Evolutionary conservation across 2,113 vertebrate genomes (phyloP).

Genomic region (Macrotis lagotis): DNA sequence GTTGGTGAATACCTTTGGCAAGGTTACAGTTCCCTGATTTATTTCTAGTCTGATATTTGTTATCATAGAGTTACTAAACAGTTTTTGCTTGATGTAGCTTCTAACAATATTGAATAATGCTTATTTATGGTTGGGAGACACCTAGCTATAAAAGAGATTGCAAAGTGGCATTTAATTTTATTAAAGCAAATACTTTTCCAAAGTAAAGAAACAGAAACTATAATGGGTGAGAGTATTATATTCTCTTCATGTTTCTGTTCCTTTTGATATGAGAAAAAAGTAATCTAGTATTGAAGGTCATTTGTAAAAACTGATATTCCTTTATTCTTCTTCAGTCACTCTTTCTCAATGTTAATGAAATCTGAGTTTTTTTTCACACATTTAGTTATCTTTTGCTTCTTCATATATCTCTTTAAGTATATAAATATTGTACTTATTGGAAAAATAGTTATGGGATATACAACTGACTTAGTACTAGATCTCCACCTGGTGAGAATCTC

Average conservation of each 20-base stretch:
- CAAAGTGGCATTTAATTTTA: neutral
- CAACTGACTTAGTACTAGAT: neutral
- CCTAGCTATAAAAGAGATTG: neutral
- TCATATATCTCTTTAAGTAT: neutral
- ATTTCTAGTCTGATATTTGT: neutral
- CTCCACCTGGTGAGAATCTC: neutral
- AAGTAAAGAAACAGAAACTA: neutral
- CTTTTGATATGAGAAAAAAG: neutral
- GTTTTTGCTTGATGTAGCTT: neutral
- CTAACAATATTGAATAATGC: neutral
- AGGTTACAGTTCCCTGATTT: neutral
- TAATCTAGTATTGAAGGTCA: neutral
- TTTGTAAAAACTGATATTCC: neutral
- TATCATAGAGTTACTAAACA: neutral
- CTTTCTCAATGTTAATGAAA: neutral
- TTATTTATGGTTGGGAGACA: neutral
- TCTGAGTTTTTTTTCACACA: neutral
- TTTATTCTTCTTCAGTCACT: no score
- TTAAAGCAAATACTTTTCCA: neutral
- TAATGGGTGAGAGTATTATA: neutral
- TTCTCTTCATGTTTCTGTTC: neutral
- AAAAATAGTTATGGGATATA: neutral
- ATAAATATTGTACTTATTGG: neutral
- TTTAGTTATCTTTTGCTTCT: neutral
- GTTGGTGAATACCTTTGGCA: neutral